Evolutionary conservation across 2,888 invertebrate genomes (phyloP).

Genomic region (Onthophagus sagittarius): DNA sequence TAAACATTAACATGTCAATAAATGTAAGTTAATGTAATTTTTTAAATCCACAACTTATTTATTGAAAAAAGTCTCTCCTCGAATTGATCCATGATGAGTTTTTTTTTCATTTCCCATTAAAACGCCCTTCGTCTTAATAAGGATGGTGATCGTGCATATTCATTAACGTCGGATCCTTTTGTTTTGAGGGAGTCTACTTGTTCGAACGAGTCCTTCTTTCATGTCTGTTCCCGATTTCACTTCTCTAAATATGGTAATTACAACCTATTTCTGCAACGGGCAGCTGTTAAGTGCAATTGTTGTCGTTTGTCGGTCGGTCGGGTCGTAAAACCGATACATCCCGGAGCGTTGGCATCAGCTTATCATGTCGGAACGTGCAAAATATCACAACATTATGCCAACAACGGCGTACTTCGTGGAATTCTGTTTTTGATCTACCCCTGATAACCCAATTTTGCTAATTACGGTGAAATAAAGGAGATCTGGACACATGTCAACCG

Average conservation of each 20-base stretch:
- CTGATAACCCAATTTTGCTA: not conserved
- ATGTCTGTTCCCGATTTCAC: not conserved
- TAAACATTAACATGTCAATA: no score
- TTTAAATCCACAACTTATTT: no score
- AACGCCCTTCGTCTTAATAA: not conserved
- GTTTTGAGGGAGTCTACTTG: not conserved
- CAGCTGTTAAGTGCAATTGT: not conserved
- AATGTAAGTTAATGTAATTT: no score
- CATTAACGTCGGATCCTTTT: not conserved
- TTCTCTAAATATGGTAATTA: not conserved
- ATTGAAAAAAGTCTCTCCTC: no score
- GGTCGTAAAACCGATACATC: not conserved
- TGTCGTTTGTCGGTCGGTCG: not conserved
- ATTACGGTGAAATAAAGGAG: not conserved
- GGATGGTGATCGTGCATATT: not conserved
- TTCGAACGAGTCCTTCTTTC: not conserved
- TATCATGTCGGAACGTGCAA: not conserved
- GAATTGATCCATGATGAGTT: no score
- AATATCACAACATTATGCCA: not conserved
- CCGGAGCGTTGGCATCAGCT: not conserved
- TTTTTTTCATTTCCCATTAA: no score
- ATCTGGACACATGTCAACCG: not conserved
- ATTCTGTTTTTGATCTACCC: not conserved
- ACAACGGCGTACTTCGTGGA: not conserved
- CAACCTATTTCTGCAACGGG: not conserved